phyloP scores from a whole-genome alignment of 2,888 invertebrate species.

The Mesorhabditis spiculigera region DNA sequence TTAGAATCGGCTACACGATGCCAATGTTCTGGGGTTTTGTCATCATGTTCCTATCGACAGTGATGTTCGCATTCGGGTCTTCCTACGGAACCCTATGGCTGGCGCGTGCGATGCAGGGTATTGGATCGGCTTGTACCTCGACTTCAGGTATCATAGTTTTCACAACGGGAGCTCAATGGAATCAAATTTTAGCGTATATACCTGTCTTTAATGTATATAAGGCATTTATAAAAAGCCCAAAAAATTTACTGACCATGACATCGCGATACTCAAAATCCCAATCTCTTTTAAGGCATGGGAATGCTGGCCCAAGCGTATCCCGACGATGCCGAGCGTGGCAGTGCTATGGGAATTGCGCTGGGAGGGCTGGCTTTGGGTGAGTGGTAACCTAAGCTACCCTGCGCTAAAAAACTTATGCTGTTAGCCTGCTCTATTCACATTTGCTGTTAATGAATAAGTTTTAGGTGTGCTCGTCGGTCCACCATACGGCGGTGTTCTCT shows the following conservation, averaged over 20 bases:
- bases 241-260: too few species aligned
- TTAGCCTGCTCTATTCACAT: too few species aligned
- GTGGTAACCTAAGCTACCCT: too few species aligned
- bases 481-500: slow-evolving; percentile 97
- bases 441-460: too few species aligned
- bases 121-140: slow-evolving; percentile 96
- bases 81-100: slow-evolving; percentile 88
- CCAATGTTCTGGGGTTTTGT: slow-evolving; percentile 98
- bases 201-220: too few species aligned
- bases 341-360: slow-evolving; percentile 96
- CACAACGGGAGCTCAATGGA: too few species aligned
- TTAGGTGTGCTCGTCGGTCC: slow-evolving; percentile 96
- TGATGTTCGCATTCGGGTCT: slow-evolving; percentile 95
- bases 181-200: too few species aligned
- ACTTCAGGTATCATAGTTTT: too few species aligned
- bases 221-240: too few species aligned
- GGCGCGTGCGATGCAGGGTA: slow-evolving; percentile 91
- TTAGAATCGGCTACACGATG: slow-evolving; percentile 98
- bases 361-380: slow-evolving; percentile 71
- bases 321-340: slow-evolving; percentile 94
- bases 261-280: too few species aligned
- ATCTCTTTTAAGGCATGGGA: slow-evolving; percentile 96
- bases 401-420: too few species aligned
- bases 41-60: slow-evolving; percentile 94
- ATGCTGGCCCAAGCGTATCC: slow-evolving; percentile 97